phyloP scores from a whole-genome alignment of 2,797 vertebrate species.

The Myotis myotis region DNA sequence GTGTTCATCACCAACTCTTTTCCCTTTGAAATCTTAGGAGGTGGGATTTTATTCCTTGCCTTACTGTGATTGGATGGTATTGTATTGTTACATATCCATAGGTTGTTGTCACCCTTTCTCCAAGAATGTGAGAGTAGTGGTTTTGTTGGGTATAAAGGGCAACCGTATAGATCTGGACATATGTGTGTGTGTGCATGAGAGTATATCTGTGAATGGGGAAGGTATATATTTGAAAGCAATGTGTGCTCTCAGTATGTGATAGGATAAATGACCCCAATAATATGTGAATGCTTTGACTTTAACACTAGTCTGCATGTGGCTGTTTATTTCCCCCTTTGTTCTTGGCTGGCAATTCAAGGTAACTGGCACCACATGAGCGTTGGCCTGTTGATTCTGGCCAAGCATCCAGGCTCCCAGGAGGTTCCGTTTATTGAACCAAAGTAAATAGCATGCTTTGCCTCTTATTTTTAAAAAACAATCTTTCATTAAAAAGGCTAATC shows the following conservation, averaged over 20 bases:
- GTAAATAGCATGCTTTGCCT: slow-evolving; percentile 24
- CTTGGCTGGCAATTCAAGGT: background rate
- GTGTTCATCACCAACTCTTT: background rate
- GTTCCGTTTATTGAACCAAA: slow-evolving; percentile 44
- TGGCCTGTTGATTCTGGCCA: background rate
- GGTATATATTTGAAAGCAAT: background rate
- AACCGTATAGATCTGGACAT: background rate
- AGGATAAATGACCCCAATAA: background rate
- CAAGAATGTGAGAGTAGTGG: background rate
- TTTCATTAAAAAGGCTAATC: slow-evolving; percentile 53
- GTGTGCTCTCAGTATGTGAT: background rate
- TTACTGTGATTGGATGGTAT: background rate
- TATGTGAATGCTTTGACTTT: slow-evolving; percentile 12
- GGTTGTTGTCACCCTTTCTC: background rate
- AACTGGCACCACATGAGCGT: background rate
- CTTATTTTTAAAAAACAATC: slow-evolving; percentile 14
- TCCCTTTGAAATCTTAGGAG: background rate
- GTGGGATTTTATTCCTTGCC: background rate
- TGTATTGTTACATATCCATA: background rate
- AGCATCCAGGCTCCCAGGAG: background rate
- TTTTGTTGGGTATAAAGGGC: background rate
- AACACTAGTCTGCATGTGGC: background rate
- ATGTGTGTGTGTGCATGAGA: background rate
- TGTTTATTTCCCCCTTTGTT: background rate
- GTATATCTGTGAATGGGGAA: background rate